A percentile compares a stretch with the other conserved stretches of the same genome.
Conservation (phyloP, 2,797 vertebrate genomes). For the Monodelphis domestica region DNA sequence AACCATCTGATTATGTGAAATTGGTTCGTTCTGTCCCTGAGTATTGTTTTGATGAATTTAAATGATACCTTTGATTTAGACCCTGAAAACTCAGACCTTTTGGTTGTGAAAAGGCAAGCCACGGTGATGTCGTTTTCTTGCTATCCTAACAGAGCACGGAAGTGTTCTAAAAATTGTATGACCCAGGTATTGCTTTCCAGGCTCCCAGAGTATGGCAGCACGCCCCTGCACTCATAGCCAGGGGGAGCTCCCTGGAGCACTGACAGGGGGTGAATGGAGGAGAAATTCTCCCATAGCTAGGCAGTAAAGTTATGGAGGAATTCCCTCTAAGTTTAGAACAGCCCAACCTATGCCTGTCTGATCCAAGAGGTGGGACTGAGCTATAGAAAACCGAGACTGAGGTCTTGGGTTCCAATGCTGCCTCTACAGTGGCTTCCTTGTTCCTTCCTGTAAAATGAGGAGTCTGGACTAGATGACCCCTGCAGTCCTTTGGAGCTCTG, state of each 20-base stretch:
- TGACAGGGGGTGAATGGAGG: constrained; percentile 9
- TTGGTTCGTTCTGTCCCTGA: background rate
- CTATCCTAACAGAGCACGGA: background rate
- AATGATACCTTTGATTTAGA: background rate
- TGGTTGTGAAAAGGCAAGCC: background rate
- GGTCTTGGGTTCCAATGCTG: background rate
- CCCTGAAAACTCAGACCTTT: background rate
- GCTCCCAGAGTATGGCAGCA: background rate
- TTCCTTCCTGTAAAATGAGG: background rate
- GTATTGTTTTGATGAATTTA: background rate
- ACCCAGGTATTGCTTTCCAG: background rate
- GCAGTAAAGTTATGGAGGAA: constrained; percentile 2
- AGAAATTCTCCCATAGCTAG: background rate
- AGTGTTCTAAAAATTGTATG: background rate
- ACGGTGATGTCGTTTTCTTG: background rate
- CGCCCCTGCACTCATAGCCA: background rate
- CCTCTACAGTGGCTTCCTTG: background rate
- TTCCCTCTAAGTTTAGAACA: background rate
- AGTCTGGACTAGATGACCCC: background rate
- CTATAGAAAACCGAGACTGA: background rate
- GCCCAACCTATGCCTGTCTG: background rate
- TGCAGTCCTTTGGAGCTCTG: background rate
- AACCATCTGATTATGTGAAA: background rate
- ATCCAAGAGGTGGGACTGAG: background rate
- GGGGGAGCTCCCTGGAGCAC: background rate